Evolutionary conservation across 2,113 vertebrate genomes (phyloP).

Genomic region (Psephotus haematonotus): DNA sequence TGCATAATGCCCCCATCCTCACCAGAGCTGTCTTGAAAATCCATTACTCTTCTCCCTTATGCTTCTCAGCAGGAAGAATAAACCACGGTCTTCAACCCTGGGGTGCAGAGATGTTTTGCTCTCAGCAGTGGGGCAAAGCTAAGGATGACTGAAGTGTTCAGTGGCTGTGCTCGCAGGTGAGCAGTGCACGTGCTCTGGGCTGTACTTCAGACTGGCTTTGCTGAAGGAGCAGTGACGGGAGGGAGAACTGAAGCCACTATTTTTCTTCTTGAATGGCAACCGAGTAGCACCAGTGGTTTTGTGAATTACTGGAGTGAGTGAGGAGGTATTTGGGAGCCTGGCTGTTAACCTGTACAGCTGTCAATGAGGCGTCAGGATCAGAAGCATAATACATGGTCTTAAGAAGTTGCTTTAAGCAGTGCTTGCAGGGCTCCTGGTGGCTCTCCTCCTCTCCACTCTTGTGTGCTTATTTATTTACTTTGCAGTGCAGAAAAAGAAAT

Average conservation of each 20-base stretch:
- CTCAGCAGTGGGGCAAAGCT: not conserved
- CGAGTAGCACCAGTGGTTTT: not conserved
- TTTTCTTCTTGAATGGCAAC: not conserved
- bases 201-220: not conserved
- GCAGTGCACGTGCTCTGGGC: fast-evolving
- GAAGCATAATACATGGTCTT: not conserved
- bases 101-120: not conserved
- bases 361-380: not conserved
- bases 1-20: not conserved
- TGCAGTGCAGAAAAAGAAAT: not conserved
- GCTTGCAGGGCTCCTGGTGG: not conserved
- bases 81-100: not conserved
- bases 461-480: not conserved
- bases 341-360: not conserved
- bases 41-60: not conserved
- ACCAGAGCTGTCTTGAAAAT: not conserved
- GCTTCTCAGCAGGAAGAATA: not conserved
- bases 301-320: not conserved
- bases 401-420: not conserved
- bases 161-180: not conserved
- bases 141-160: not conserved
- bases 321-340: not conserved
- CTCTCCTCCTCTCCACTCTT: not conserved
- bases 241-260: not conserved
- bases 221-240: not conserved